A percentile compares a stretch with the other conserved stretches of the same genome.
Conservation (phyloP, 2,888 invertebrate species). For the Nowickia ferox region DNA sequence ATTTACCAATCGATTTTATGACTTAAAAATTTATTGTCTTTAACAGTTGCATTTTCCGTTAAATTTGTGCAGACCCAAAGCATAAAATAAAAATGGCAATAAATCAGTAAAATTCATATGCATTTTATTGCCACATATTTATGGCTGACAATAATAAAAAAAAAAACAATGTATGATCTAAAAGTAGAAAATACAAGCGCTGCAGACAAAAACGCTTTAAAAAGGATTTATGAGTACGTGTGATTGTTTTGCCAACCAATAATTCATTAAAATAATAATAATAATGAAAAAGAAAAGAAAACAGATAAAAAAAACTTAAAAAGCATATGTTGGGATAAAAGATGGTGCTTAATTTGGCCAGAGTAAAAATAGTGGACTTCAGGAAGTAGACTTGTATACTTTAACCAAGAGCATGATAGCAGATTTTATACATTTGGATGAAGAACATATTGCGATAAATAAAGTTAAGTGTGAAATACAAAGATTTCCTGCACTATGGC, state of each 20-base stretch:
- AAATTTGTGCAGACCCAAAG: conserved; percentile 53
- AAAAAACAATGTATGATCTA: conserved; percentile 49
- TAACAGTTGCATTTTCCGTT: conserved; percentile 64
- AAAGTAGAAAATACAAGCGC: conserved; percentile 24
- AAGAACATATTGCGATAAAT: no score
- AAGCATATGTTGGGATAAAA: conserved; percentile 17
- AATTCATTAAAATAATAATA: conserved; percentile 29
- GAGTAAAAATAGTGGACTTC: no score
- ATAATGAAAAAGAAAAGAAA: background rate
- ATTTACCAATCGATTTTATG: conserved; percentile 59
- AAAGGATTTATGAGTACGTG: conserved; percentile 36
- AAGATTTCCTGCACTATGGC: no score
- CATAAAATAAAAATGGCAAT: conserved; percentile 32
- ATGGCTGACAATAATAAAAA: conserved; percentile 64
- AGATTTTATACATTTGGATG: no score
- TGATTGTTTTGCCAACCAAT: conserved; percentile 9
- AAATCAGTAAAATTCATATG: conserved; percentile 65
- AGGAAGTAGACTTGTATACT: no score
- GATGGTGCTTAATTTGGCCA: background rate
- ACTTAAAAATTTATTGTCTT: conserved; percentile 63
- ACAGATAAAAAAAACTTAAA: conserved; percentile 3
- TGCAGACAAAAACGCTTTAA: conserved; percentile 52
- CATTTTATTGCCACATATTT: conserved; percentile 65
- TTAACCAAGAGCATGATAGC: no score
- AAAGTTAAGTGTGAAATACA: no score